phyloP scores from a whole-genome alignment of 2,888 invertebrate genomes.

The Pandemis cinnamomeana region DNA sequence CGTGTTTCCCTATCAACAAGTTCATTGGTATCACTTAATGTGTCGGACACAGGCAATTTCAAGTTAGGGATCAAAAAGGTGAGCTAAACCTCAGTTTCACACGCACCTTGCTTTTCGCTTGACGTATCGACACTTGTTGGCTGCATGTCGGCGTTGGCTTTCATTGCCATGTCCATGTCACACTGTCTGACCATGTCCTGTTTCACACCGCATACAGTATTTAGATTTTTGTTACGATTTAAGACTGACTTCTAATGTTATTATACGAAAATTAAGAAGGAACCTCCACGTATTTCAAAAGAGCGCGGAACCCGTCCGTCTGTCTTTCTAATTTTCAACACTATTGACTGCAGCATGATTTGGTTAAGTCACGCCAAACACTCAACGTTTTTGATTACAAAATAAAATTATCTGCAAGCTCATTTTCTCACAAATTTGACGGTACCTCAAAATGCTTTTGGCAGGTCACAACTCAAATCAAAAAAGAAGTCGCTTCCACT shows the following conservation, averaged over 20 bases:
- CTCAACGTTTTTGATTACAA: not conserved
- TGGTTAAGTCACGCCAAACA: constrained; percentile 9
- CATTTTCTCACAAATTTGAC: constrained; percentile 10
- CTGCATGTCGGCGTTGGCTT: constrained; percentile 62
- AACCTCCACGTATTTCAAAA: too few relatives aligned
- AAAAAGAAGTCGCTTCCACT: constrained; percentile 21
- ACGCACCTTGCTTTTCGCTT: constrained; percentile 63
- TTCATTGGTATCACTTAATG: not conserved
- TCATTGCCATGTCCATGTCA: constrained; percentile 40
- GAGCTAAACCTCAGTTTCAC: constrained; percentile 56
- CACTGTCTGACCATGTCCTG: constrained; percentile 29
- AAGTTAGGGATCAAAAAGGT: constrained; percentile 49
- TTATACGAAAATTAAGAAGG: not conserved
- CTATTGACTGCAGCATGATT: constrained; percentile 4
- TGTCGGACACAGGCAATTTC: constrained; percentile 26
- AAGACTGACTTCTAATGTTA: constrained; percentile 1
- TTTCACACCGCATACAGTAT: constrained; percentile 30
- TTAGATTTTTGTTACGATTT: constrained; percentile 28
- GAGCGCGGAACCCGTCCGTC: not conserved
- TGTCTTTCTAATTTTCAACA: not conserved
- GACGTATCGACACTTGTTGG: constrained; percentile 51
- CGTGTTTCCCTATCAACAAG: not conserved
- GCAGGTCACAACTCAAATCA: constrained; percentile 10
- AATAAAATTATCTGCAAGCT: not conserved
- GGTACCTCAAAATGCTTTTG: constrained; percentile 18